Evolutionary conservation across 2,113 vertebrate genomes (phyloP).

Genomic region (Rhynchomys soricoides): DNA sequence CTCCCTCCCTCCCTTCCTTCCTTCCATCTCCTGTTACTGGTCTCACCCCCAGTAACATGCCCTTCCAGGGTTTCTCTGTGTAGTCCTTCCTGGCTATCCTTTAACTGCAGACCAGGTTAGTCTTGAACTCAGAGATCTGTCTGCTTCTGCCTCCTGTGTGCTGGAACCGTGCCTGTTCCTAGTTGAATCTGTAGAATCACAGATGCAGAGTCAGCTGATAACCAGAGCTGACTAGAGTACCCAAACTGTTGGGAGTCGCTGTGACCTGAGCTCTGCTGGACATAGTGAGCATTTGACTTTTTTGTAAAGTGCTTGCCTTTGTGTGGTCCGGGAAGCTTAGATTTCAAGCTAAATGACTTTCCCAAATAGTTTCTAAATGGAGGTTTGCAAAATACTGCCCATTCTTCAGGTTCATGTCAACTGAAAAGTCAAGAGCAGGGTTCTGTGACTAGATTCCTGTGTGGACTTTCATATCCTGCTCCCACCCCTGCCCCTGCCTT

Average conservation of each 20-base stretch:
- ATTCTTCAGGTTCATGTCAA: neutral
- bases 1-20: neutral
- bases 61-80: neutral
- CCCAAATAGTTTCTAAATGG: neutral
- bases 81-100: neutral
- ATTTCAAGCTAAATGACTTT: neutral
- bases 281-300: neutral
- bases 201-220: neutral
- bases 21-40: fast-evolving
- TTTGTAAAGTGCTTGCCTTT: neutral
- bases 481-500: neutral
- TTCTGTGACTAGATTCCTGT: neutral
- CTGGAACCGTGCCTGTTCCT: neutral
- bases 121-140: neutral
- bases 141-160: neutral
- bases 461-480: neutral
- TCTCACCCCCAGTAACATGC: too few species aligned
- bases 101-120: neutral
- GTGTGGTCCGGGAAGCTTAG: neutral
- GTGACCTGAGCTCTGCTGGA: neutral
- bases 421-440: neutral
- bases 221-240: neutral
- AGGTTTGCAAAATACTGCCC: neutral
- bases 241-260: neutral
- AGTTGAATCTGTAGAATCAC: neutral